Evolutionary conservation across 2,113 vertebrate genomes (phyloP), one percentile per base, ranked within the genome.

Genomic region (Rallus limicola): DNA sequence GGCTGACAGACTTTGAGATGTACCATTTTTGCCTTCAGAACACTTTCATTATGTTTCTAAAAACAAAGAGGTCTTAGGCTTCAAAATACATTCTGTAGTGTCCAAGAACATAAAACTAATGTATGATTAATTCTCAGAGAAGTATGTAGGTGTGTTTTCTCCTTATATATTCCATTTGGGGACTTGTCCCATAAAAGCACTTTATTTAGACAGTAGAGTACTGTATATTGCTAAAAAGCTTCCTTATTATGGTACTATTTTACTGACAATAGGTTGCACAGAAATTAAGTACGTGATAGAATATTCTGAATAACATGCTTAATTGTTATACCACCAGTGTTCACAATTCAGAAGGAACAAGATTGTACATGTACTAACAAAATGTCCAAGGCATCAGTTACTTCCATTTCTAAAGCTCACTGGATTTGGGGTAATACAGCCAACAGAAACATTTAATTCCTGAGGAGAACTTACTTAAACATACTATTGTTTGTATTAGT

Each of bases 241-340:
- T 76, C 53, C 34, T 68, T 44, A 42, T n/a, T 6, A 6, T 19
- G 12, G 20, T 24, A 56, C 34, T 63, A 40, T 38, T 84, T 82
- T 80, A 76, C 13, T 1, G 1, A 40, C 24, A 95, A n/a, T 0
- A 79, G 5, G 5, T 17, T 82, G 31, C 36, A 76, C 0, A 72
- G n/a, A 65, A 82, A 77, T 9, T 0, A 91, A 56, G 20, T 26
- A 28, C 0, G 0, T 26, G 24, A 5, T 1, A 3, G 6, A 92
- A 55, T 70, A 87, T 26, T 70, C 44, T 59, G 24, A 74, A 74
- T 3, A 8, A 10, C 14, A 56, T 0, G 2, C 19, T 56, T 56
- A 83, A 62, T 15, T 42, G 86, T 75, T 24, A 16, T 23, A 40
- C 13, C 53, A 76, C 10, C 24, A 62, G 14, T 3, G 4, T 18